Evolutionary conservation across 2,113 vertebrate genomes (phyloP).

Genomic region (Phyllopteryx taeniolatus): DNA sequence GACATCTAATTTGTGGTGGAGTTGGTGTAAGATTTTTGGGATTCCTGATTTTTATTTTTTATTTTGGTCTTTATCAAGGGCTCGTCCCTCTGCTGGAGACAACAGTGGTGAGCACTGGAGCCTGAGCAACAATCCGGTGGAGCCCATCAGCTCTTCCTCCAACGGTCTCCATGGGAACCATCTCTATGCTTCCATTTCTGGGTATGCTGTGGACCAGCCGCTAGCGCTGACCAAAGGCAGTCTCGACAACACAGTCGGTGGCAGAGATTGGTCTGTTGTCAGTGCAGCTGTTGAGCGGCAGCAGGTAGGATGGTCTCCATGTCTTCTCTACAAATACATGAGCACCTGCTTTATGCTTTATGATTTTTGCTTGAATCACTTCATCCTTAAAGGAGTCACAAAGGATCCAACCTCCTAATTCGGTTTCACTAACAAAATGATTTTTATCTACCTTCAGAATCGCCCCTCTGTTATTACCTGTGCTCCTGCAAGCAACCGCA

Average conservation of each 20-base stretch:
- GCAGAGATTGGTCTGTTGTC: slow-evolving; percentile 63
- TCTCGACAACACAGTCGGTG: slow-evolving; percentile 65
- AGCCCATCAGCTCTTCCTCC: slow-evolving; percentile 80
- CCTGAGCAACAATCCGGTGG: slow-evolving; percentile 81
- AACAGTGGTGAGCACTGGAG: slow-evolving; percentile 85
- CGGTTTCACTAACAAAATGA: background rate
- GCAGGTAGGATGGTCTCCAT: slow-evolving; percentile 77
- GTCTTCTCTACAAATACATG: background rate
- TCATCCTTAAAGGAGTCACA: background rate
- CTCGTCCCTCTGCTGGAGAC: slow-evolving; percentile 83
- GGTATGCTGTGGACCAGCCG: slow-evolving; percentile 86
- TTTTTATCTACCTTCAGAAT: slow-evolving; percentile 73
- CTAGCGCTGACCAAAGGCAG: slow-evolving; percentile 91
- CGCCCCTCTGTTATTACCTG: slow-evolving; percentile 96
- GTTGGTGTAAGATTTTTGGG: no score
- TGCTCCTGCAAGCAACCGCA: slow-evolving; percentile 86
- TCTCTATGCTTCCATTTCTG: slow-evolving; percentile 82
- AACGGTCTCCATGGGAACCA: slow-evolving; percentile 82
- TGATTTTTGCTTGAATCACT: background rate
- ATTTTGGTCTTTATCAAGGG: slow-evolving; percentile 66
- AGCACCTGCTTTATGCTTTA: background rate
- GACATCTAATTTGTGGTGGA: background rate
- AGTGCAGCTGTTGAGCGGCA: slow-evolving; percentile 80
- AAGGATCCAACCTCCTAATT: background rate
- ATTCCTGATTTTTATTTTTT: background rate